Evolutionary conservation across 2,113 vertebrate genomes (phyloP).

Genomic region (Galeopterus variegatus): DNA sequence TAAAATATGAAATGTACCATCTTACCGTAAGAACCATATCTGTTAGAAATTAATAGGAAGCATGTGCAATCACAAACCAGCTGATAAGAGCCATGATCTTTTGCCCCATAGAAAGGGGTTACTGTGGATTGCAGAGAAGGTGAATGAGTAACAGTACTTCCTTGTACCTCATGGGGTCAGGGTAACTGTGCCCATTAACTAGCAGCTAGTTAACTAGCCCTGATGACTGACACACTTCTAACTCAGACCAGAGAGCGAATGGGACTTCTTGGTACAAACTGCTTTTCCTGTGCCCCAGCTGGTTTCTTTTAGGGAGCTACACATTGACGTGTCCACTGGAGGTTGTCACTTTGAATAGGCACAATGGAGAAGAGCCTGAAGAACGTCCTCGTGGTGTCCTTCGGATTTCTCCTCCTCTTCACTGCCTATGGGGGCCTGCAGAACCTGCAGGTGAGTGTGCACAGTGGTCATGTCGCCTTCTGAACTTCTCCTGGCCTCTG

Average conservation of each 20-base stretch:
- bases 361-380: constrained; percentile 92
- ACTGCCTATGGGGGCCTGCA: constrained; percentile 97
- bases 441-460: constrained; percentile 93
- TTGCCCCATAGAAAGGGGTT: background rate
- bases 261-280: background rate
- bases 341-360: rapidly evolving
- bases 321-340: rapidly evolving
- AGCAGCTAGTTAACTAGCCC: background rate
- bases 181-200: constrained; percentile 60
- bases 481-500: background rate
- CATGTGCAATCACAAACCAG: background rate
- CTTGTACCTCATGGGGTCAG: background rate
- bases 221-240: constrained; percentile 35
- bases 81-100: background rate
- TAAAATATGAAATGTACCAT: background rate
- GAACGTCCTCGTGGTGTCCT: constrained; percentile 94
- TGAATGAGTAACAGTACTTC: constrained; percentile 71
- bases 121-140: background rate
- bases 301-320: background rate
- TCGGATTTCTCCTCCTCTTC: constrained; percentile 95
- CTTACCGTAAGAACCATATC: background rate
- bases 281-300: background rate
- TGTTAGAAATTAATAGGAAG: background rate
- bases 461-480: rapidly evolving
- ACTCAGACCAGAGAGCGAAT: background rate